Base-by-base conservation (phyloP, 2,888 invertebrate genomes). In the Adelphocoris suturalis region DNA sequence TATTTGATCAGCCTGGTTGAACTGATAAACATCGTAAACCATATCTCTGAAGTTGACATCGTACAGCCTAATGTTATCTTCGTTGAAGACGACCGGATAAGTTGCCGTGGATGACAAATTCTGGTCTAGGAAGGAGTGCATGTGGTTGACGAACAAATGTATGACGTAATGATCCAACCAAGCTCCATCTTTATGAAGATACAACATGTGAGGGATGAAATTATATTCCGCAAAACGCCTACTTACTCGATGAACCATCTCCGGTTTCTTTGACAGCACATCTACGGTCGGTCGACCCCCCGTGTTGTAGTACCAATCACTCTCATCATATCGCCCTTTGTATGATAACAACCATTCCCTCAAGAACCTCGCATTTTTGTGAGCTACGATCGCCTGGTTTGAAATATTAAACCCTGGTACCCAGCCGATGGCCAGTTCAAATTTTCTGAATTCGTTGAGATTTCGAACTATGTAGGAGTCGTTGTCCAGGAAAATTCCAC, bases 231-330 rank as follows among this genome's bases (percentile, higher is more conserved):
- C 93, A 91, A 93, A 93, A n/a, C 92, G 90, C 47, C 91, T 91
- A 27, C 91, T 92, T 12, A 93, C 93, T 16, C 93, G 92, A 90
- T 93, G 93, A 0, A 93, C 93, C 19, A 93, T 91, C 68, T 92
- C 91, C 7, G 93, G 93, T 37, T 92, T 91, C 27, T 92, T 91
- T 68, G 92, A 90, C 14, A 94, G 92, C 27, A 94, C 92, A 47
- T 91, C 92, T 78, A 92, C 90, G 0, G 93, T 93, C 7, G 93
- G 93, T 23, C 92, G 91, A 76, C 93, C 92, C 5, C 93, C 94
- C 5, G 93, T 93, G 92, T 93, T 93, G 91, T 93, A 93, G 91
- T 93, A 93, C 93, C 93, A 93, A 48, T 91, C 89, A 47, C 91
- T 86, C 37, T 92, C 92, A 27, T 91, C 91, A 90, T 93, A 90